phyloP scores from a whole-genome alignment of 2,113 vertebrate species.

The Caranx melampygus region DNA sequence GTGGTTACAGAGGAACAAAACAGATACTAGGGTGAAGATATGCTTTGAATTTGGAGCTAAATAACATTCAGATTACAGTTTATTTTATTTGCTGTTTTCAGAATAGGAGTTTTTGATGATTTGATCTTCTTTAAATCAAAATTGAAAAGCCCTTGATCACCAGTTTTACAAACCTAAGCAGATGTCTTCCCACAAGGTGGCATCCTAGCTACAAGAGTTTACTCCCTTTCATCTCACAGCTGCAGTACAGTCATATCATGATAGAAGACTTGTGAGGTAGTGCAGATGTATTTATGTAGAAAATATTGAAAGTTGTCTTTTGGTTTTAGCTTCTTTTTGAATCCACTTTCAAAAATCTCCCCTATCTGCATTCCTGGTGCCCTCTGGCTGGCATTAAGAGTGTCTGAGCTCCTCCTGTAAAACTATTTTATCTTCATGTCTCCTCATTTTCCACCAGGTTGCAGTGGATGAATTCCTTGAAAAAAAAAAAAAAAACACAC shows the following conservation, averaged over 20 bases:
- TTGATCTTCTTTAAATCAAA: background rate
- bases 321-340: background rate
- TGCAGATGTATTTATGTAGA: background rate
- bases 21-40: constrained; percentile 1
- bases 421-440: constrained; percentile 56
- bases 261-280: background rate
- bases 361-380: constrained; percentile 24
- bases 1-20: constrained; percentile 16
- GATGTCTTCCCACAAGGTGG: constrained; percentile 71
- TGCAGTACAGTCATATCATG: background rate
- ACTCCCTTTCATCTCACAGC: background rate
- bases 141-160: background rate
- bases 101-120: background rate
- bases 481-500: constrained; percentile 31
- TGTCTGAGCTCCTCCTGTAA: constrained; percentile 33
- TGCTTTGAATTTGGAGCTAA: background rate
- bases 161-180: background rate
- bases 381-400: constrained; percentile 46
- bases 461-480: constrained; percentile 50
- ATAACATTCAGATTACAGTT: background rate
- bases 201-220: constrained; percentile 43
- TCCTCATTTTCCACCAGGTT: constrained; percentile 59
- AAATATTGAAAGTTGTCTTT: background rate
- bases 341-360: constrained; percentile 13
- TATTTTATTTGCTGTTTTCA: background rate